phyloP scores from a whole-genome alignment of 2,888 invertebrate species.

The Andrena hattorfiana region DNA sequence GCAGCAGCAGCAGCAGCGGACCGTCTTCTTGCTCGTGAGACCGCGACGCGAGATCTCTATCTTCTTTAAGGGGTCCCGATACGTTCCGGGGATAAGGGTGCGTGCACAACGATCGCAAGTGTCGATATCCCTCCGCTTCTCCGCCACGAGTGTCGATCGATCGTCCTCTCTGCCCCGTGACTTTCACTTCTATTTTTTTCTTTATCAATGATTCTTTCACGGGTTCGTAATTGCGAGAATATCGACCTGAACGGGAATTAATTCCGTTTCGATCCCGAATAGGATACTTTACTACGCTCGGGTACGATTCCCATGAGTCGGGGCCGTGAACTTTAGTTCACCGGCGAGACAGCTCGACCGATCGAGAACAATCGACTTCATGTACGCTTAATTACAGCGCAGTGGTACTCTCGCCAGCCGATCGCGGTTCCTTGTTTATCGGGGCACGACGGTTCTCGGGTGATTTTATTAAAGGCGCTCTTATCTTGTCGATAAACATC shows the following conservation, averaged over 20 bases:
- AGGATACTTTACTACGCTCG: not conserved
- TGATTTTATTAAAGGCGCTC: conserved; percentile 43
- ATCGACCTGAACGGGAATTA: not conserved
- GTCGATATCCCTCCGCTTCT: conserved; percentile 4
- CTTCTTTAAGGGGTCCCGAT: conserved; percentile 67
- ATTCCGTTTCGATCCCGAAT: not conserved
- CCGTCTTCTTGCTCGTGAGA: conserved; percentile 70
- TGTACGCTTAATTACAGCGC: not conserved
- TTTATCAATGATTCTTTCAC: not conserved
- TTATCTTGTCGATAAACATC: conserved; percentile 35
- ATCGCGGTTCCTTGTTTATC: not conserved
- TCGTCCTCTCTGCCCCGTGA: not conserved
- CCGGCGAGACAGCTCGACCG: not conserved
- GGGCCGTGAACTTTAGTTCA: too few relatives aligned
- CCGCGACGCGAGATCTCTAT: conserved; percentile 78
- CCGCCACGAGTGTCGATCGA: not conserved
- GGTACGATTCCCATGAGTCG: not conserved
- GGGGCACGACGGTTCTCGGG: not conserved
- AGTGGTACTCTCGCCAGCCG: not conserved
- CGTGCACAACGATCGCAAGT: conserved; percentile 73
- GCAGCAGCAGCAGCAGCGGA: conserved; percentile 35
- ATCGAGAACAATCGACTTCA: not conserved
- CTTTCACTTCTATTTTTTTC: not conserved
- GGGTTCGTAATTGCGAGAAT: not conserved
- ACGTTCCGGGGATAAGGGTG: conserved; percentile 77